Evolutionary conservation across 2,797 vertebrate genomes (phyloP), one percentile per base, ranked within the genome.

Genomic region (Poeciliopsis gracilis): DNA sequence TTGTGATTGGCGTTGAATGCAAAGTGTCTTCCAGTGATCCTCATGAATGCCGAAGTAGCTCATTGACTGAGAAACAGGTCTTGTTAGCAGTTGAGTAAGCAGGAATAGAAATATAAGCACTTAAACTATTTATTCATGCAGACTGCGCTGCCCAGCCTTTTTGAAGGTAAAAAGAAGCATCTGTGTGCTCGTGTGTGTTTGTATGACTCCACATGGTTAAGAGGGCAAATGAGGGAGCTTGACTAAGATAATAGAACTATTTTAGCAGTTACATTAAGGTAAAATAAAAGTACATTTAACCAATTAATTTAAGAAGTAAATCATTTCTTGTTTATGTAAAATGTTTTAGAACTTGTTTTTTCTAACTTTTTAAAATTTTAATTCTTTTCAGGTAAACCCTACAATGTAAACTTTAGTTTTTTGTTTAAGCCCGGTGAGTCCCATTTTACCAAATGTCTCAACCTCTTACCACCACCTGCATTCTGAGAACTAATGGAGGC

Each of bases 21-120:
- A 96, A 96, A 96, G 96, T 95, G 94, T 94, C 95, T 89, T 94
- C 93, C 94, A 93, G 96, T 95, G 94, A 96, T 96, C 95, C 95
- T 95, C 95, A 95, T 95, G 95, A 94, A 94, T 94, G 95, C 94
- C 95, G 94, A 95, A 96, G 93, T 94, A 95, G 95, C 94, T 96
- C 95, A 96, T 94, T 96, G 96, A 95, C 95, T 95, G 94, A 95
- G 93, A 95, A 95, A 92, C 94, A 91, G 90, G 88, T 93, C 93
- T 95, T 95, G 93, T 95, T 95, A 94, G 94, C 92, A 93, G 92
- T 94, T 93, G 94, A 92, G 90, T 93, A 91, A 94, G 94, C 91
- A 94, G 94, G 92, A 94, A 95, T 93, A 94, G 92, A 94, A 95
- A 95, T 95, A 95, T 93, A 90, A 91, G 85, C 90, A 93, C 91